These are phyloP conservation scores for Nothocercus nigrocapillus DNA, from an alignment of 2,113 vertebrate species.

Conservation along the genomic window DNA sequence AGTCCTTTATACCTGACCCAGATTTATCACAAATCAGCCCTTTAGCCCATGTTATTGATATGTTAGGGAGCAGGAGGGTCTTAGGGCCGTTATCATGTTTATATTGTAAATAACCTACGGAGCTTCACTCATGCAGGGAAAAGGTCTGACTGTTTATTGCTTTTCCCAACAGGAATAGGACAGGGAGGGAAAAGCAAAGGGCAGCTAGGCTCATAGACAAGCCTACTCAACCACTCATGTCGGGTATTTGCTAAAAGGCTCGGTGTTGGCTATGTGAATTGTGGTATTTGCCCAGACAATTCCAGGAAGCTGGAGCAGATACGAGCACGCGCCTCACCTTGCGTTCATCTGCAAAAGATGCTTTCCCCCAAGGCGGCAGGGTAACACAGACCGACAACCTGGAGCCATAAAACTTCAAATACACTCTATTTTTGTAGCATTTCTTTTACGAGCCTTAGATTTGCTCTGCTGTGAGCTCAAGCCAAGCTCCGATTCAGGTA, in stretches of 20 bases:
- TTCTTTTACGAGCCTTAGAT: not conserved
- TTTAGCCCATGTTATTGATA: not conserved
- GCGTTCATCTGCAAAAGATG: not conserved
- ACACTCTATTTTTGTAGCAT: not conserved
- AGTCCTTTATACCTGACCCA: not conserved
- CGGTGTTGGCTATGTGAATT: accelerated
- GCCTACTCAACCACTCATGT: not conserved
- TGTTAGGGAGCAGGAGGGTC: not conserved
- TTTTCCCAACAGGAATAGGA: not conserved
- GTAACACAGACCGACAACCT: not conserved
- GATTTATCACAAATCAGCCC: too few relatives aligned
- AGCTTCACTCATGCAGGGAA: accelerated
- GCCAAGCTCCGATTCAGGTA: not conserved
- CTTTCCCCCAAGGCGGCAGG: not conserved
- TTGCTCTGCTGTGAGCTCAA: accelerated
- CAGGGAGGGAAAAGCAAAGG: not conserved
- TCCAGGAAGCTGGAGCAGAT: accelerated
- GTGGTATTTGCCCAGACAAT: accelerated
- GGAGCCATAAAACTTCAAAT: not conserved
- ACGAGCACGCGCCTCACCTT: accelerated
- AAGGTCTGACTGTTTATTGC: not conserved
- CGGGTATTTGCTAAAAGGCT: not conserved
- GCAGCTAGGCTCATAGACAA: not conserved
- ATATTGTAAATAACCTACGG: not conserved
- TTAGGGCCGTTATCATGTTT: not conserved